A percentile compares a stretch with the other conserved stretches of the same genome.
phyloP scores from a whole-genome alignment of 2,113 vertebrate genomes.

The Gymnorhina tibicen region DNA sequence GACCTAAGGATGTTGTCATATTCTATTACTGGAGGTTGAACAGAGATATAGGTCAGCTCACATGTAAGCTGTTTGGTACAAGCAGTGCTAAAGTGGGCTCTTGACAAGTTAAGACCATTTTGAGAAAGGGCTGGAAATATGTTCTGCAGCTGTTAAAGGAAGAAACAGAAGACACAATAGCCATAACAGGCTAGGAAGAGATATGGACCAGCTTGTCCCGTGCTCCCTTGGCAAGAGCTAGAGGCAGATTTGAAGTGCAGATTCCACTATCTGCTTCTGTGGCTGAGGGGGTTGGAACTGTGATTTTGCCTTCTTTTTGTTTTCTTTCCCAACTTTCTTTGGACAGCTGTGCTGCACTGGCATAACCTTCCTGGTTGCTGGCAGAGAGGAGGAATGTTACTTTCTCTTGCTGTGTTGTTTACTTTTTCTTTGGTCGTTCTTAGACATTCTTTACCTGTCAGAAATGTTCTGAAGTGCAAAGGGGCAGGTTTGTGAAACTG shows the following conservation, averaged over 20 bases:
- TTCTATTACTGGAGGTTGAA: not conserved
- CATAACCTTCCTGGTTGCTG: not conserved
- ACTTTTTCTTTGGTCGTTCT: not conserved
- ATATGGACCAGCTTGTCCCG: not conserved
- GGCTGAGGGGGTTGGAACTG: not conserved
- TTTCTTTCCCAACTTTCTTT: not conserved
- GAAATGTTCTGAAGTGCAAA: not conserved
- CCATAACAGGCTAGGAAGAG: not conserved
- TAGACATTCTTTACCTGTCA: not conserved
- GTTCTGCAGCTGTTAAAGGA: not conserved
- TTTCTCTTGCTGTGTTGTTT: not conserved
- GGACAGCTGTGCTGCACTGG: not conserved
- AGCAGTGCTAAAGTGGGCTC: not conserved
- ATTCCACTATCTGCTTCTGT: not conserved
- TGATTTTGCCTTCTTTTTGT: not conserved
- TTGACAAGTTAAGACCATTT: not conserved
- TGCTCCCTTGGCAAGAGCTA: not conserved
- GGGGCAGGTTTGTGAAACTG: not conserved
- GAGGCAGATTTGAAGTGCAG: accelerated
- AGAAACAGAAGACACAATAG: not conserved
- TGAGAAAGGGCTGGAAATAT: not conserved
- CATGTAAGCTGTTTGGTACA: not conserved
- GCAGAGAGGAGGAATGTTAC: not conserved
- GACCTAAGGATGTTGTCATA: not conserved
- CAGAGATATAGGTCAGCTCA: not conserved